Base-by-base conservation (phyloP, 2,113 vertebrate genomes). In the Pelecanoides urinatrix region DNA sequence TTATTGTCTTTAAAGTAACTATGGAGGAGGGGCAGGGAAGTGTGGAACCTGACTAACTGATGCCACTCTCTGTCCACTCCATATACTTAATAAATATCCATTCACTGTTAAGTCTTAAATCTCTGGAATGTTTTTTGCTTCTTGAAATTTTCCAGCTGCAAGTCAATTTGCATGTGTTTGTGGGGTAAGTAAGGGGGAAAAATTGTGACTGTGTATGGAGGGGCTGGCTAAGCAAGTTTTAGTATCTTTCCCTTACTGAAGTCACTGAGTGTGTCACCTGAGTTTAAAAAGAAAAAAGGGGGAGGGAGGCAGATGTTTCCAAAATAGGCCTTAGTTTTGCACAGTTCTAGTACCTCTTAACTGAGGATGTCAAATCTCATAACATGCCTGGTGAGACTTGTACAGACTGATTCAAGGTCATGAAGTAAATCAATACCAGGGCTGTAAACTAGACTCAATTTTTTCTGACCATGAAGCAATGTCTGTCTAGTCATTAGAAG, bases 1-100 rank as follows among this genome's bases (percentile, higher is more conserved):
- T 98, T 96, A 97, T 96, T 97, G 96, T 97, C 95, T 92, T 97
- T 93, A 96, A 96, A 96, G 77, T 93, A 80, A 90, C 66, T 86
- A 26, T 47, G 75, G 53, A 96, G 76, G 79, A 80, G 94, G 83
- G 55, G 26, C 38, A 94, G 88, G 38, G 30, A 91, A 75, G n/a
- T 61, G 53, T 75, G 71, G 67, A 95, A 79, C 49, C 45, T 59
- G 65, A 45, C 53, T 63, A 87, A 76, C 81, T 50, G 63, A 58
- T 76, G 34, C 65, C 38, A 10, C 63, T 83, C 18, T 61, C 55
- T 85, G 45, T 85, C n/a, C 0, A 0, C 25, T 90, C 20, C 16
- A 6, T 49, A 42, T 86, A 52, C 52, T 94, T 66, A 91, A 88
- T 93, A 86, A 49, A 78, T 86, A 80, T 30, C 22, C 38, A 40